Percentiles rank a stretch among this genome's conserved stretches.
These are phyloP conservation scores for Ardeotis arabs DNA, from an alignment of 2,113 vertebrate species.

Conservation along the genomic window DNA sequence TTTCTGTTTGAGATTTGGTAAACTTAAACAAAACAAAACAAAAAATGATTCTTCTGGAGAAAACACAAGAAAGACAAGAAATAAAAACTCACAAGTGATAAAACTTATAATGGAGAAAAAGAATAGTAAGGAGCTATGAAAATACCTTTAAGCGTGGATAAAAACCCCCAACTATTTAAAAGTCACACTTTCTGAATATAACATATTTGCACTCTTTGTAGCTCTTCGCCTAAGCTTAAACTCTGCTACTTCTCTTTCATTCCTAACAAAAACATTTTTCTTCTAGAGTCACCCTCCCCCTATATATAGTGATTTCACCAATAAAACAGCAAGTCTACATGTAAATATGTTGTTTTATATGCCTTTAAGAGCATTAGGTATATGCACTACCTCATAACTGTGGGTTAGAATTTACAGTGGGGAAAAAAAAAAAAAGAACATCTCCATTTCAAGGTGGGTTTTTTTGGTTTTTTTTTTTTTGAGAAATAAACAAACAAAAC, in stretches of 20 bases:
- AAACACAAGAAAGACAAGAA: rapidly evolving
- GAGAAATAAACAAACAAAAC: neutral
- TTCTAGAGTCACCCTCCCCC: neutral
- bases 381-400: rapidly evolving
- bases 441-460: rapidly evolving
- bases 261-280: rapidly evolving
- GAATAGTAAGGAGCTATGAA: neutral
- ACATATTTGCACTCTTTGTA: neutral
- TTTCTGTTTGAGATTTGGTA: neutral
- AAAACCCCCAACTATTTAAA: neutral
- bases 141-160: rapidly evolving
- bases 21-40: neutral
- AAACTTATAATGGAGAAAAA: neutral
- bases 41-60: neutral
- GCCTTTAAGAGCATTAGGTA: neutral
- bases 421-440: neutral
- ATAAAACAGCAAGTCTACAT: neutral
- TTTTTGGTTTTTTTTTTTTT: neutral
- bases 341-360: neutral
- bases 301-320: neutral
- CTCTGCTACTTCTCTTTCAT: neutral
- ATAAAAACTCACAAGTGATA: too few relatives aligned
- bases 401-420: neutral
- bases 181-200: rapidly evolving
- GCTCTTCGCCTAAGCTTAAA: neutral